Evolutionary conservation across 30 jellyfish, hydroid and myxozoan genomes (phyloP).

Genomic region (Turritopsis dohrnii): DNA sequence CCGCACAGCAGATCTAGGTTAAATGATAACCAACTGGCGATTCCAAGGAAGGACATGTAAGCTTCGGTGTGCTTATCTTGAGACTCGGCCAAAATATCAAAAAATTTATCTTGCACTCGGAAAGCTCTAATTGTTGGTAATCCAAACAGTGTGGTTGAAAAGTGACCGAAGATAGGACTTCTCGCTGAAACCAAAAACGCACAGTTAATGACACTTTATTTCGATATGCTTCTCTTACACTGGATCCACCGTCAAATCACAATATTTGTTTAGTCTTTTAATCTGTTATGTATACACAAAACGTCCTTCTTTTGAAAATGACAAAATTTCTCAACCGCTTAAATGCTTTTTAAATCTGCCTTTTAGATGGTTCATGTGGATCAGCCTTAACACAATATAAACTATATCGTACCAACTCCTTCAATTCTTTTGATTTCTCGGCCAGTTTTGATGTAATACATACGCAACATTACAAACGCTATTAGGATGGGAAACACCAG

Average conservation of each 20-base stretch:
- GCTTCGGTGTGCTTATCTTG: constrained; percentile 87
- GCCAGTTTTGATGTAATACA: constrained; percentile 74
- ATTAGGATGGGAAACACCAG: constrained; percentile 57
- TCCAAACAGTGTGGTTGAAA: constrained; percentile 89
- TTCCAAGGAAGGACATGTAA: constrained; percentile 59
- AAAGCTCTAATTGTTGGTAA: constrained; percentile 90
- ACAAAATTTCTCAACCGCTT: too few species aligned
- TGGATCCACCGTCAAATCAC: too few species aligned
- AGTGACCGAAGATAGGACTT: constrained; percentile 89
- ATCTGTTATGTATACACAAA: too few species aligned
- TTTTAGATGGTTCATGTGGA: too few species aligned
- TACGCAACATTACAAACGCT: constrained; percentile 46
- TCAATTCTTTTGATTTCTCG: constrained; percentile 84
- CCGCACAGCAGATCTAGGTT: constrained; percentile 54
- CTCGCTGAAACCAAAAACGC: constrained; percentile 40
- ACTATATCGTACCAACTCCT: constrained; percentile 57
- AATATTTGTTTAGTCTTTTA: too few species aligned
- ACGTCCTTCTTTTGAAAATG: too few species aligned
- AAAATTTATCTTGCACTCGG: constrained; percentile 58
- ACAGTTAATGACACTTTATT: neutral
- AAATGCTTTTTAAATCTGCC: too few species aligned
- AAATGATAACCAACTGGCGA: constrained; percentile 69
- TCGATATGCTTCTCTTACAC: neutral
- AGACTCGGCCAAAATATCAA: constrained; percentile 40
- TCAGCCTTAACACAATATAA: too few species aligned